Conservation (phyloP, 2,888 invertebrate genomes). For the Malthinus seriepunctatus region DNA sequence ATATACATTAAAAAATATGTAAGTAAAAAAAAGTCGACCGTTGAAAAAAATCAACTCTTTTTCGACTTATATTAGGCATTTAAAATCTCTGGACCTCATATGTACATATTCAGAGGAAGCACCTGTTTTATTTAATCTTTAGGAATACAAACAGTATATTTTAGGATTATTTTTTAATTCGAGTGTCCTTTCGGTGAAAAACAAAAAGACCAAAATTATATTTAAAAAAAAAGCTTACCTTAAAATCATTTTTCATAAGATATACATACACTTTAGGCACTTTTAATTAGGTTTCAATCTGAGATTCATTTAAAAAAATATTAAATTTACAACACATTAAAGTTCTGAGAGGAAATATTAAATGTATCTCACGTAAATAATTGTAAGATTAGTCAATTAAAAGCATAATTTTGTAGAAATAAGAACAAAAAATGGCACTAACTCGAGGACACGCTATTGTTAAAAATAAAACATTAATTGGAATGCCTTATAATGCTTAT, state of each 20-base stretch:
- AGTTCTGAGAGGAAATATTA: too few relatives aligned
- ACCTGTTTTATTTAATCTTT: constrained; percentile 26
- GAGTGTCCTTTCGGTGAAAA: background rate
- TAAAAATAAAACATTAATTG: constrained; percentile 20
- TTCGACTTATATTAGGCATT: constrained; percentile 17
- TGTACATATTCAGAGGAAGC: constrained; percentile 34
- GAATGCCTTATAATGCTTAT: constrained; percentile 28
- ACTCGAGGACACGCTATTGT: constrained; percentile 24
- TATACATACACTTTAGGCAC: background rate
- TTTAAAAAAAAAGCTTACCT: background rate
- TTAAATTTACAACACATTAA: too few relatives aligned
- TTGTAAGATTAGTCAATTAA: too few relatives aligned
- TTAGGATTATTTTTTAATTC: constrained; percentile 18
- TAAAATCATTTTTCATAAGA: background rate
- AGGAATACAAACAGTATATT: constrained; percentile 7
- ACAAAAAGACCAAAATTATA: background rate
- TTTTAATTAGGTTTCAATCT: background rate
- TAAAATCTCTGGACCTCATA: constrained; percentile 25
- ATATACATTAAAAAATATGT: constrained; percentile 26
- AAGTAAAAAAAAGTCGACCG: constrained; percentile 3
- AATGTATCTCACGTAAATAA: too few relatives aligned
- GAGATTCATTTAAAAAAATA: background rate
- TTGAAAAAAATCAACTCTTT: background rate
- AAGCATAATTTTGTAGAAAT: background rate
- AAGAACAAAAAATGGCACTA: constrained; percentile 28